Evolutionary conservation across 2,113 vertebrate species (phyloP).

Genomic region (Paradoxurus hermaphroditus): DNA sequence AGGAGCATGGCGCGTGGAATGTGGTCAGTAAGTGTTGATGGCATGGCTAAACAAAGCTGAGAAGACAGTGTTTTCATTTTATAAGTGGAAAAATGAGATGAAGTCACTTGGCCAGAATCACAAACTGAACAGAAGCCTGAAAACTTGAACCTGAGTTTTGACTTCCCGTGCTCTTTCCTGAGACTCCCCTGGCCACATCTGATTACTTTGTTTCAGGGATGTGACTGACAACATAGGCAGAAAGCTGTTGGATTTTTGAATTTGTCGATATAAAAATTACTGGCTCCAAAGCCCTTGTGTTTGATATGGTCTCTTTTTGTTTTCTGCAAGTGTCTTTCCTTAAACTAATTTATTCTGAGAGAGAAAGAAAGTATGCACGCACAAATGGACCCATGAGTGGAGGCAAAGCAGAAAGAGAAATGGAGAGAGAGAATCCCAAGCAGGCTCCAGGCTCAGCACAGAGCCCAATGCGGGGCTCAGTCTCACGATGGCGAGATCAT

Average conservation of each 20-base stretch:
- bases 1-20: rapidly evolving
- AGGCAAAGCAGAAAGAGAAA: too few species aligned
- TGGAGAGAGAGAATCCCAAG: too few species aligned
- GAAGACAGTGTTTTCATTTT: background rate
- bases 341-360: too few species aligned
- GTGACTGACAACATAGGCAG: background rate
- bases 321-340: background rate
- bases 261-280: background rate
- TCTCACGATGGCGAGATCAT: too few species aligned
- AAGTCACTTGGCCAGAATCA: background rate
- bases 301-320: background rate
- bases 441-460: too few species aligned
- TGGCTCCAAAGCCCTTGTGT: background rate
- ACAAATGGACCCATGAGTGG: too few species aligned
- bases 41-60: background rate
- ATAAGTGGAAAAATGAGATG: background rate
- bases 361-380: too few species aligned
- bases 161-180: background rate
- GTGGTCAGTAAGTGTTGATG: background rate
- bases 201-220: background rate
- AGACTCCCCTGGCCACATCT: background rate
- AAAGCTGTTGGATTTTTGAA: background rate
- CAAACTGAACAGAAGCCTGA: background rate
- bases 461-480: too few species aligned
- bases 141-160: background rate